A percentile compares a stretch with the other conserved stretches of the same genome.
Evolutionary conservation across 2,888 invertebrate species (phyloP).

Genomic region (Willowsia nigromaculata): DNA sequence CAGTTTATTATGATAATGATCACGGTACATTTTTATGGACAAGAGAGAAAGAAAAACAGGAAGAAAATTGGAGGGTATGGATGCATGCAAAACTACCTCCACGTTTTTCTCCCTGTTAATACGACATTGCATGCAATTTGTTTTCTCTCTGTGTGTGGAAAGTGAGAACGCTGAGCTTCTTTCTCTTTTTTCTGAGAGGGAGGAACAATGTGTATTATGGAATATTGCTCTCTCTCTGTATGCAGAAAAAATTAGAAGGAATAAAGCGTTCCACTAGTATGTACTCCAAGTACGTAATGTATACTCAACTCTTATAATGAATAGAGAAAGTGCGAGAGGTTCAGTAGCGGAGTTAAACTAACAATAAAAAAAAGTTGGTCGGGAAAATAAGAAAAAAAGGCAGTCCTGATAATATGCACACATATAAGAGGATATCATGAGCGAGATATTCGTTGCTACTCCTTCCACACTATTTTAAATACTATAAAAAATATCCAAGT

Average conservation of each 20-base stretch:
- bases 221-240: slow-evolving; percentile 1
- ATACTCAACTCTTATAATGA: not conserved
- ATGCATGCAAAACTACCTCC: not conserved
- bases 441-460: not conserved
- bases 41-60: not conserved
- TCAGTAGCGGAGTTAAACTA: not conserved
- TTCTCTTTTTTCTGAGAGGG: too few species aligned
- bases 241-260: too few species aligned
- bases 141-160: not conserved
- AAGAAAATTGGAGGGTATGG: not conserved
- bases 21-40: not conserved
- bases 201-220: not conserved
- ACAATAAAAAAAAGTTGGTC: slow-evolving; percentile 9
- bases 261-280: too few species aligned
- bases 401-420: not conserved
- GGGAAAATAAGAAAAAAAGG: not conserved
- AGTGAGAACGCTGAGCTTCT: too few species aligned
- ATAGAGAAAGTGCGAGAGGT: not conserved
- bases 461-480: not conserved
- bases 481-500: not conserved
- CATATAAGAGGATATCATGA: not conserved
- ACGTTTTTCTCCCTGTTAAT: too few species aligned
- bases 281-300: not conserved
- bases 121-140: not conserved
- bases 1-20: not conserved